Evolutionary conservation across 2,113 vertebrate species (phyloP).

Genomic region (Anhinga anhinga): DNA sequence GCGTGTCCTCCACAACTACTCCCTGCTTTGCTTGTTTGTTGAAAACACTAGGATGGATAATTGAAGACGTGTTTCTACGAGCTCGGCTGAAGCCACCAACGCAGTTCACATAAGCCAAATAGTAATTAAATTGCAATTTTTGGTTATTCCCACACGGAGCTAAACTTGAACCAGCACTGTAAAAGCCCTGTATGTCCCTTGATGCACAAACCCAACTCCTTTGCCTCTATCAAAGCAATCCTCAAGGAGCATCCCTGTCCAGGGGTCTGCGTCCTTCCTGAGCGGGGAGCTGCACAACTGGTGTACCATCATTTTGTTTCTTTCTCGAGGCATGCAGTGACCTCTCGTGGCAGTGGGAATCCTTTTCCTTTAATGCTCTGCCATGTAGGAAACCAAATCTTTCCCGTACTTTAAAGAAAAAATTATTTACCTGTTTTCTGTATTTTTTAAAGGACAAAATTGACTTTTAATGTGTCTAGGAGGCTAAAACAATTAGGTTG

Average conservation of each 20-base stretch:
- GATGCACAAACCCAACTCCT: background rate
- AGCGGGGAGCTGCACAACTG: background rate
- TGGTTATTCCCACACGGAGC: background rate
- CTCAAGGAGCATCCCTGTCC: background rate
- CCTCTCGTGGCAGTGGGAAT: background rate
- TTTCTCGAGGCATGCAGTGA: background rate
- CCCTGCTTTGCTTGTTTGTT: background rate
- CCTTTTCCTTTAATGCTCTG: background rate
- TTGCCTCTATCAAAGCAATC: background rate
- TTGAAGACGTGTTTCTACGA: background rate
- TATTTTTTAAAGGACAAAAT: background rate
- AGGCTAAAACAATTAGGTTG: background rate
- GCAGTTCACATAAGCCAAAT: background rate
- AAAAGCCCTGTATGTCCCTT: background rate
- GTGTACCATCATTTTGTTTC: rapidly evolving
- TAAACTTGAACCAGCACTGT: background rate
- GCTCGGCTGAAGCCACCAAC: background rate
- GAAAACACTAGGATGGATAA: background rate
- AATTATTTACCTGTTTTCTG: background rate
- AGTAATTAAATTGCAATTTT: background rate
- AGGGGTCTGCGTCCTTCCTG: background rate
- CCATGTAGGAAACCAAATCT: background rate
- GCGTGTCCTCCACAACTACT: rapidly evolving
- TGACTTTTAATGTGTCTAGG: background rate
- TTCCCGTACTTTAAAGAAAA: background rate